Conservation (phyloP, 2,888 invertebrate species). For the Ochropleura leucogaster region DNA sequence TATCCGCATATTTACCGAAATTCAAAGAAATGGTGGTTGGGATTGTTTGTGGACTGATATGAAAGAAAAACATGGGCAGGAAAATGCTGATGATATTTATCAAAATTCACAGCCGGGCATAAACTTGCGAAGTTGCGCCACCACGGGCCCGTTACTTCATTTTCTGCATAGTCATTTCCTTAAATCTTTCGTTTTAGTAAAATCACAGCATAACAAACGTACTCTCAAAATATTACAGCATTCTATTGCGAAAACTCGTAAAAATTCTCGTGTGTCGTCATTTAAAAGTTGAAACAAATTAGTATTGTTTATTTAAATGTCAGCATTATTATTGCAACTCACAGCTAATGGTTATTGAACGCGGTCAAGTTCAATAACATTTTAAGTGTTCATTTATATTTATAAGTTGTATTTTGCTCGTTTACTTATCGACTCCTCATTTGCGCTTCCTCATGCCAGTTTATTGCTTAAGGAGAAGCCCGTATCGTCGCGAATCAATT, state of each 20-base stretch:
- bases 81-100: neutral
- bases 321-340: slow-evolving; percentile 31
- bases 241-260: slow-evolving; percentile 28
- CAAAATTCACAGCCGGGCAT: neutral
- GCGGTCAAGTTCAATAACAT: slow-evolving; percentile 38
- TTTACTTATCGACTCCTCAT: neutral
- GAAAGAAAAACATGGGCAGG: no score
- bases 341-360: slow-evolving; percentile 17
- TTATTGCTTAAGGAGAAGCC: no score
- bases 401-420: neutral
- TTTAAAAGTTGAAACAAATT: slow-evolving; percentile 1
- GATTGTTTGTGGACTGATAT: no score
- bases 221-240: slow-evolving; percentile 23
- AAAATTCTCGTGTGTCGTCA: slow-evolving; percentile 28
- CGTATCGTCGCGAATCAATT: no score
- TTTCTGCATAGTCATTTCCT: neutral
- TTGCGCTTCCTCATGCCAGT: no score
- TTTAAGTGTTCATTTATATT: neutral
- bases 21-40: no score
- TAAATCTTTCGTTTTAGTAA: neutral
- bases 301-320: slow-evolving; percentile 23
- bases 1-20: neutral
- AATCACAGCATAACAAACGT: slow-evolving; percentile 4
- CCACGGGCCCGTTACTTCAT: neutral
- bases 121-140: neutral